These are phyloP conservation scores for Drosophila picticornis DNA, from an alignment of 2,888 invertebrate species.

Conservation along the genomic window DNA sequence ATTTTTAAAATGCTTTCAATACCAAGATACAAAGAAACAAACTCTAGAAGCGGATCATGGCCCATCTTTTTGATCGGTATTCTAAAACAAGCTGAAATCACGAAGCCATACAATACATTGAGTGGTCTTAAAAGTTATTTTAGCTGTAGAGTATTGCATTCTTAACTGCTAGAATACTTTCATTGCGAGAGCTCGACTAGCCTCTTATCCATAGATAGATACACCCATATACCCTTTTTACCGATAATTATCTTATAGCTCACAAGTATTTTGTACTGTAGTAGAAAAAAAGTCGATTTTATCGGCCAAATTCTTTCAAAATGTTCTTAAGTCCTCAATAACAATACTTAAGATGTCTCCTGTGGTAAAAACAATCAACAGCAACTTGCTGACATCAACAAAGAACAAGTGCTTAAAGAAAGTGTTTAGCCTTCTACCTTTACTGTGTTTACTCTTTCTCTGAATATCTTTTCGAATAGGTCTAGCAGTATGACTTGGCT, in stretches of 20 bases:
- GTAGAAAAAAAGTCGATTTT: neutral
- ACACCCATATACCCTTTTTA: neutral
- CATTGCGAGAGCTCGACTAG: too few relatives aligned
- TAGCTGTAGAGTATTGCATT: neutral
- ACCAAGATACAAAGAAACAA: too few relatives aligned
- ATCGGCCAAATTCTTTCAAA: too few relatives aligned
- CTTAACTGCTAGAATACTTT: too few relatives aligned
- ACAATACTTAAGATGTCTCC: neutral
- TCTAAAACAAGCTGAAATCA: neutral
- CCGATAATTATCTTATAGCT: neutral
- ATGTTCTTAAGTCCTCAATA: neutral
- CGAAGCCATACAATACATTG: too few relatives aligned
- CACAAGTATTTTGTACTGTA: neutral
- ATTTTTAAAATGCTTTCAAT: neutral
- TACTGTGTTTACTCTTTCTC: neutral
- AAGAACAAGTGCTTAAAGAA: neutral
- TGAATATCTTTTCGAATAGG: neutral
- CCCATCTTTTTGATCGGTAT: too few relatives aligned
- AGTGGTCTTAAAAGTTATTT: neutral
- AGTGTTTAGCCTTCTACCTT: neutral
- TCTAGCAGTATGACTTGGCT: neutral
- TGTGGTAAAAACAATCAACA: neutral
- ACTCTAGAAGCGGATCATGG: too few relatives aligned
- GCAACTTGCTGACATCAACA: neutral
- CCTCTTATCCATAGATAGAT: too few relatives aligned